A percentile compares a stretch with the other conserved stretches of the same genome.
phyloP scores from a whole-genome alignment of 2,113 vertebrate species.

The Xiphophorus maculatus region DNA sequence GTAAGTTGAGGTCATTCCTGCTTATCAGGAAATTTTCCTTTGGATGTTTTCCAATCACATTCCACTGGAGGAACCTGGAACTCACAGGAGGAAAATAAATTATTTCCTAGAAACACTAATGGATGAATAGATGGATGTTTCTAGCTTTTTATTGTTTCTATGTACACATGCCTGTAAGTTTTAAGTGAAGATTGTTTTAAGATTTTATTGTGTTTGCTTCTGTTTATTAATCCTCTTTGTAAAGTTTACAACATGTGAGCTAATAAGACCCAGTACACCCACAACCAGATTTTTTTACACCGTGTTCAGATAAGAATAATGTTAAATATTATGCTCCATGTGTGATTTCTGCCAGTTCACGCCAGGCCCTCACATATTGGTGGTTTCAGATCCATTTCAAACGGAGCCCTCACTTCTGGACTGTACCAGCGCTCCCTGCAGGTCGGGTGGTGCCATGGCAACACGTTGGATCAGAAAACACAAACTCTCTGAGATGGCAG shows the following conservation, averaged over 20 bases:
- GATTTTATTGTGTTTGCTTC: no score
- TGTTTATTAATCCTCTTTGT: no score
- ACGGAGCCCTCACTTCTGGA: not conserved
- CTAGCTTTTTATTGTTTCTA: no score
- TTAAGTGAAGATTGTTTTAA: no score
- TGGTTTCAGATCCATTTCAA: not conserved
- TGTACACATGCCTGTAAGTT: no score
- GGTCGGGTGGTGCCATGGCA: not conserved
- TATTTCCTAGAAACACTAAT: no score
- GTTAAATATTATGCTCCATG: not conserved
- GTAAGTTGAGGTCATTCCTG: no score
- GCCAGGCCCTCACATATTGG: not conserved
- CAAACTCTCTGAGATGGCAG: slow-evolving; percentile 9
- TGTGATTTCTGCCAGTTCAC: not conserved
- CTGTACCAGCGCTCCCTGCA: not conserved
- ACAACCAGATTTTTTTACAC: not conserved
- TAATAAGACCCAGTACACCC: not conserved
- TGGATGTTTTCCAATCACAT: no score
- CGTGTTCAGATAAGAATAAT: not conserved
- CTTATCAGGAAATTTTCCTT: no score
- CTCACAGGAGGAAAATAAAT: no score
- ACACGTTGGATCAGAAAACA: not conserved
- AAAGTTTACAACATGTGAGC: not conserved
- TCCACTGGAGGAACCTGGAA: no score
- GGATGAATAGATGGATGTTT: no score